Evolutionary conservation across 2,797 vertebrate species (phyloP).

Genomic region (Eutrigla gurnardus): DNA sequence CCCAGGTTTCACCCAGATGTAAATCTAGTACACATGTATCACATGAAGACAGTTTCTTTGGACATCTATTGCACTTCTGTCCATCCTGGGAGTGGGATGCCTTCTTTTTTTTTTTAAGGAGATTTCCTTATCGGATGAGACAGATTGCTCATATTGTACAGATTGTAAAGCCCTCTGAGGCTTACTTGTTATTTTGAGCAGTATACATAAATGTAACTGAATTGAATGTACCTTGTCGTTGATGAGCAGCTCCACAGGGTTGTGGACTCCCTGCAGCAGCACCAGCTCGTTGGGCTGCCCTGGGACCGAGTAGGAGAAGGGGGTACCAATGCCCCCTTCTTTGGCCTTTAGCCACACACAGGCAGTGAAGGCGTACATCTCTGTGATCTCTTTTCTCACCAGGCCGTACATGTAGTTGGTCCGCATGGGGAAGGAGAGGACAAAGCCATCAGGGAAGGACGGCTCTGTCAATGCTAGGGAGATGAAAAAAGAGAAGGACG

Average conservation of each 20-base stretch:
- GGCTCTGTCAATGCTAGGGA: constrained; percentile 78
- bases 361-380: constrained; percentile 95
- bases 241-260: constrained; percentile 96
- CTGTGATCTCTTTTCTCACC: constrained; percentile 90
- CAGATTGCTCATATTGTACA: no score
- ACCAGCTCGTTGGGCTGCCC: constrained; percentile 96
- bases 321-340: constrained; percentile 91
- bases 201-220: no score
- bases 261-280: constrained; percentile 92
- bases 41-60: no score
- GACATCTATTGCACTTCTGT: no score
- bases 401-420: constrained; percentile 98
- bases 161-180: no score
- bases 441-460: constrained; percentile 88
- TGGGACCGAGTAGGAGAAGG: constrained; percentile 95
- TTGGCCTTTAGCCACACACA: constrained; percentile 94
- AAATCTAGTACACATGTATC: no score
- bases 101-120: no score
- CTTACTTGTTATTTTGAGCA: no score
- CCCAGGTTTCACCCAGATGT: no score
- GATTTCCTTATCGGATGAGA: no score
- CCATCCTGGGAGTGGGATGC: no score
- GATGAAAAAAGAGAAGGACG: neutral
- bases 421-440: constrained; percentile 92
- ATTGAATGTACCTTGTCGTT: constrained; percentile 90